Percentiles rank a stretch among this genome's conserved stretches.
Evolutionary conservation across 1,140 invertebrate species (phyloP).

Genomic region (Temnothorax curvispinosus): DNA sequence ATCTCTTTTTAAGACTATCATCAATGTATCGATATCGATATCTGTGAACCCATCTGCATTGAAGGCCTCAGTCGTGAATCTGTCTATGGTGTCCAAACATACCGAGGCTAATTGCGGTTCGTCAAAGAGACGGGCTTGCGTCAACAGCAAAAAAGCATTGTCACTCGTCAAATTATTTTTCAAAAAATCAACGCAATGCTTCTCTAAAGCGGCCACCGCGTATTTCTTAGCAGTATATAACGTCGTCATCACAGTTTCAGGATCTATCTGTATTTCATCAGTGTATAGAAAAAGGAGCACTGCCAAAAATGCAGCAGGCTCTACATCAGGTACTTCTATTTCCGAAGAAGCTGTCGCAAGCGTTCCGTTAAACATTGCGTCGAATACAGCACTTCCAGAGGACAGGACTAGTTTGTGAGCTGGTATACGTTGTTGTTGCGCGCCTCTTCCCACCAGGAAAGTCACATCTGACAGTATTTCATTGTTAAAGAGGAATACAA

Average conservation of each 20-base stretch:
- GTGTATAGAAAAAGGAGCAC: constrained; percentile 92
- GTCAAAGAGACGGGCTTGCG: constrained; percentile 93
- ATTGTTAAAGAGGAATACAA: constrained; percentile 93
- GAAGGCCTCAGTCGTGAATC: constrained; percentile 93
- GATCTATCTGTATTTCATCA: constrained; percentile 94
- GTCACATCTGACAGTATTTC: constrained; percentile 93
- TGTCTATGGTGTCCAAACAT: constrained; percentile 95
- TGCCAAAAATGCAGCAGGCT: constrained; percentile 91
- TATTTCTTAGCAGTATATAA: constrained; percentile 96
- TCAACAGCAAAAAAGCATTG: constrained; percentile 94
- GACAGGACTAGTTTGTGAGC: constrained; percentile 95
- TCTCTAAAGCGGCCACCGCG: constrained; percentile 93
- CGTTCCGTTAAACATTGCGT: constrained; percentile 95
- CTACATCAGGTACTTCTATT: constrained; percentile 94
- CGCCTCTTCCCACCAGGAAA: constrained; percentile 91
- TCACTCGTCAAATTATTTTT: constrained; percentile 92
- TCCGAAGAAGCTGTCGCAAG: constrained; percentile 89
- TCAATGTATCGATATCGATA: constrained; percentile 94
- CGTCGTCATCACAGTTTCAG: constrained; percentile 95
- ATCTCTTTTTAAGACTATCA: constrained; percentile 93
- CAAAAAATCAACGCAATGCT: constrained; percentile 94
- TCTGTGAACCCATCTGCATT: constrained; percentile 95
- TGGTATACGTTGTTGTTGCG: constrained; percentile 91
- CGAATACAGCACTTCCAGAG: constrained; percentile 94
- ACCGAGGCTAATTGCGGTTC: constrained; percentile 92